Percentiles rank a stretch among this genome's conserved stretches.
These are phyloP conservation scores for Tachysurus vachellii DNA, from an alignment of 2,113 vertebrate genomes.

Conservation along the genomic window DNA sequence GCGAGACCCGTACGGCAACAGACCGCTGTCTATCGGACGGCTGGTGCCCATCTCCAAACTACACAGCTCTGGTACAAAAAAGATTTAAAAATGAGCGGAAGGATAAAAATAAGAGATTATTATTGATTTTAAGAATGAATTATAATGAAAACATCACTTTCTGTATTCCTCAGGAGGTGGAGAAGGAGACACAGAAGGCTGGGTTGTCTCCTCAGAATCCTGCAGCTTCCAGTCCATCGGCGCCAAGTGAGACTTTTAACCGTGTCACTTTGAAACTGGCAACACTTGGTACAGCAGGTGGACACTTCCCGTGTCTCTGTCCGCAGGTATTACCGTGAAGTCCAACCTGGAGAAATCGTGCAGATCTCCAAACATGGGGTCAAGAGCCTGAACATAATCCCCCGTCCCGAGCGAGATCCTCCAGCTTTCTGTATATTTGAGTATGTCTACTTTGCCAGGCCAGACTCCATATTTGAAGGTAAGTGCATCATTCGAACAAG, in stretches of 20 bases:
- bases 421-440: constrained; percentile 98
- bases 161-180: constrained; percentile 64
- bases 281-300: background rate
- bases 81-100: background rate
- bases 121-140: background rate
- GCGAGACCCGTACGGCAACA: constrained; percentile 94
- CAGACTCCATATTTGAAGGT: constrained; percentile 98
- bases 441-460: constrained; percentile 98
- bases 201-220: constrained; percentile 98
- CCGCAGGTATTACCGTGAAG: constrained; percentile 89
- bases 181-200: constrained; percentile 88
- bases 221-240: constrained; percentile 99
- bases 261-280: background rate
- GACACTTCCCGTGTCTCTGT: background rate
- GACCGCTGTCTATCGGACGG: constrained; percentile 90
- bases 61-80: constrained; percentile 66
- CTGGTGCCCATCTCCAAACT: constrained; percentile 88
- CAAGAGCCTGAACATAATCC: constrained; percentile 82
- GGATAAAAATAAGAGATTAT: background rate
- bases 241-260: constrained; percentile 79
- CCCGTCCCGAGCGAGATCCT: constrained; percentile 80
- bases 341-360: constrained; percentile 95
- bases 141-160: background rate
- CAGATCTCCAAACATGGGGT: constrained; percentile 88
- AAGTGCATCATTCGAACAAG: constrained; percentile 41